A percentile compares a stretch with the other conserved stretches of the same genome.
Evolutionary conservation across 2,888 invertebrate genomes (phyloP).

Genomic region (Drosophila infuscata): DNA sequence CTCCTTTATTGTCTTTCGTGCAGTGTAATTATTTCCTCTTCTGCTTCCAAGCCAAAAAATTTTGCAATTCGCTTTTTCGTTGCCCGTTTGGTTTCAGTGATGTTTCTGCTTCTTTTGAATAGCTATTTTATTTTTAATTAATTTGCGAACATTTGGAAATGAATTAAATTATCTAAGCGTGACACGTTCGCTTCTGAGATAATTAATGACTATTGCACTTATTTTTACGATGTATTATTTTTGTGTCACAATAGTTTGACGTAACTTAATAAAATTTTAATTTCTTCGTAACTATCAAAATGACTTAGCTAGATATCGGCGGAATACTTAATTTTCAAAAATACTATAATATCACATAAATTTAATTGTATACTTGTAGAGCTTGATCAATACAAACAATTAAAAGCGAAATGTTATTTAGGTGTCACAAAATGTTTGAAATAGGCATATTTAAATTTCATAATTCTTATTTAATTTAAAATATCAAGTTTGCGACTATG

Average conservation of each 20-base stretch:
- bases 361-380: not conserved
- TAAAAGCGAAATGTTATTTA: not conserved
- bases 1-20: slow-evolving; percentile 58
- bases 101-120: not conserved
- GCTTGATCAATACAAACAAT: not conserved
- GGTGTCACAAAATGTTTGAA: not conserved
- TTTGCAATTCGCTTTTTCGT: slow-evolving; percentile 12
- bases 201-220: not conserved
- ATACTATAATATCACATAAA: not conserved
- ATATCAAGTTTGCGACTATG: not conserved
- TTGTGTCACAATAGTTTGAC: not conserved
- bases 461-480: not conserved
- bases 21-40: slow-evolving; percentile 66
- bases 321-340: too few relatives aligned
- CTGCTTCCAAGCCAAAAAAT: slow-evolving; percentile 6
- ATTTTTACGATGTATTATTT: not conserved
- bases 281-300: too few relatives aligned
- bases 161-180: slow-evolving; percentile 21
- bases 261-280: too few relatives aligned
- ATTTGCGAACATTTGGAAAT: slow-evolving; percentile 46
- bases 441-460: not conserved
- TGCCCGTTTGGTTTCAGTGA: slow-evolving; percentile 20
- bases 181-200: slow-evolving; percentile 1
- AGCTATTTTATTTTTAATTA: slow-evolving; percentile 32
- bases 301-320: too few relatives aligned